Percentiles rank a stretch among this genome's conserved stretches.
These are phyloP conservation scores for Alectura lathami DNA, from an alignment of 2,113 vertebrate genomes.

Conservation along the genomic window DNA sequence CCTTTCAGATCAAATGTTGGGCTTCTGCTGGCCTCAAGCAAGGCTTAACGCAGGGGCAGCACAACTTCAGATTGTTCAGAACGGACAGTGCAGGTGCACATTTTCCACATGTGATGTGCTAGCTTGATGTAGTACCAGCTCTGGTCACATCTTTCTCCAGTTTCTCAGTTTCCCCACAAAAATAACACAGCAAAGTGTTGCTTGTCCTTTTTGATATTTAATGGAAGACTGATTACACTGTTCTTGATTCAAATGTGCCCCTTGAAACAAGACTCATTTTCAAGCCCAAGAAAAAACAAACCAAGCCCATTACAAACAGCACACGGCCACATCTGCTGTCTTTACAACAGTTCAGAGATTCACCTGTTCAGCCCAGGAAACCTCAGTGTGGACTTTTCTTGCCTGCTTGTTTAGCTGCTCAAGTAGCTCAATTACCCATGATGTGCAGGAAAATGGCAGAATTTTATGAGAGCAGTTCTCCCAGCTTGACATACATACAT, in stretches of 20 bases:
- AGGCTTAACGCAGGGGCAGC: background rate
- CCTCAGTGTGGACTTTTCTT: background rate
- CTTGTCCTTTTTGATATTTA: background rate
- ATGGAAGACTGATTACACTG: background rate
- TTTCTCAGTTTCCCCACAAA: background rate
- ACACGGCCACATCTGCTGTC: background rate
- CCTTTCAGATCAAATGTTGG: background rate
- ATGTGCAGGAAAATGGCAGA: background rate
- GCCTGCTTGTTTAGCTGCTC: background rate
- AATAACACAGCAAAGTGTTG: background rate
- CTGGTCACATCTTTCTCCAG: background rate
- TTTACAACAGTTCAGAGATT: background rate
- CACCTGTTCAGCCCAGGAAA: background rate
- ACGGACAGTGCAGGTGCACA: background rate
- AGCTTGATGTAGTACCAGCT: background rate
- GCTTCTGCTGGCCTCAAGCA: background rate
- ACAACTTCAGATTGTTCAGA: background rate
- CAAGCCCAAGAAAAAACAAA: background rate
- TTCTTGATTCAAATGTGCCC: background rate
- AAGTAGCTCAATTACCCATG: background rate
- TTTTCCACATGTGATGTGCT: background rate
- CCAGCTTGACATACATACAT: background rate
- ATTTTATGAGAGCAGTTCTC: background rate
- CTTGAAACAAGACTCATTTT: background rate
- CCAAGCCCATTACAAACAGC: background rate